phyloP scores from a whole-genome alignment of 2,888 invertebrate genomes.

The Conomelus anceps region DNA sequence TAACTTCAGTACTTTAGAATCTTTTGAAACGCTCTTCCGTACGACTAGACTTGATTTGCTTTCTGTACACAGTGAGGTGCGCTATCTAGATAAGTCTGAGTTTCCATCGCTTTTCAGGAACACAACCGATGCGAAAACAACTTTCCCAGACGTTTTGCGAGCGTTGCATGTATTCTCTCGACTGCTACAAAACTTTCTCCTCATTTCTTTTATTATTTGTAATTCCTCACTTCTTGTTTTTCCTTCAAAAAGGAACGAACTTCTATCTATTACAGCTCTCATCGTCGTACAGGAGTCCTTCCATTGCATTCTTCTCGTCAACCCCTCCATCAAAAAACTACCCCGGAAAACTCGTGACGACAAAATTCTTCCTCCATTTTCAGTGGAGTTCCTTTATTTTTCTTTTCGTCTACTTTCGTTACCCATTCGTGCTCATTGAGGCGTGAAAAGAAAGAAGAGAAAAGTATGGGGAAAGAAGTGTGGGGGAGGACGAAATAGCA shows the following conservation, averaged over 20 bases:
- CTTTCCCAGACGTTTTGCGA: background rate
- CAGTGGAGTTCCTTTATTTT: background rate
- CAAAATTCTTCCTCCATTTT: background rate
- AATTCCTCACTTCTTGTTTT: background rate
- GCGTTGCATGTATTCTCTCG: background rate
- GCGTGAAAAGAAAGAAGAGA: background rate
- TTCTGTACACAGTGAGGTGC: no score
- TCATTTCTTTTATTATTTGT: background rate
- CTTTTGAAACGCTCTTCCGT: background rate
- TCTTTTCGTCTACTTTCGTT: background rate
- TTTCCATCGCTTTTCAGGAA: background rate
- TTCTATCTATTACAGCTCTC: background rate
- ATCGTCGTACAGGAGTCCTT: background rate
- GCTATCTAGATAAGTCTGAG: background rate
- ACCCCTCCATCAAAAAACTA: background rate
- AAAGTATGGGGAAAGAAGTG: background rate
- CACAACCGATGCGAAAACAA: background rate
- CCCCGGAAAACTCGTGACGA: background rate
- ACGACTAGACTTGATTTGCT: background rate
- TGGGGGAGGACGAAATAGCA: background rate
- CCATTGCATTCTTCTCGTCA: background rate
- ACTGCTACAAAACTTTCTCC: background rate
- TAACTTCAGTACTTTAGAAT: background rate
- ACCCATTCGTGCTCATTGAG: background rate
- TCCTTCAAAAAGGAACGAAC: no score